Evolutionary conservation across 2,797 vertebrate genomes (phyloP), one percentile per base, ranked within the genome.

Genomic region (Lagocephalus sceleratus): DNA sequence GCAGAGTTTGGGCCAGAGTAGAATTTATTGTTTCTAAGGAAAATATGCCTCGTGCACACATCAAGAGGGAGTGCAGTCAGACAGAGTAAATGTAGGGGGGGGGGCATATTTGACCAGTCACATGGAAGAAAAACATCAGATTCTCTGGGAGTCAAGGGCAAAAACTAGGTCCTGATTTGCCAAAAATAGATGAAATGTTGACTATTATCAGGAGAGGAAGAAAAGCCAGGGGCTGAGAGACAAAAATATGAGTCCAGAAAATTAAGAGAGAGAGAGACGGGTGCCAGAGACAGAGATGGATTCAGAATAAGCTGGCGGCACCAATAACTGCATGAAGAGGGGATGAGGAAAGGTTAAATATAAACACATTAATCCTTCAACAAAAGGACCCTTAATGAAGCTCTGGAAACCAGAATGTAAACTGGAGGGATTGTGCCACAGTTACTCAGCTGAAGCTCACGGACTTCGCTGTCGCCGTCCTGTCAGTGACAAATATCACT

Each of bases 341-440:
- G 66, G 78, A 63, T 58, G 46, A 72, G 45, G 68, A 64, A 44
- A 67, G 59, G 76, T 76, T 85, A 87, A 80, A 85, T 83, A 79
- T 84, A 84, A 74, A 77, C 71, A 55, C 21, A 53, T 55, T 75
- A 81, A 84, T 79, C 71, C 76, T 58, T 65, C 55, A 78, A 81
- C 75, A 83, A 82, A 76, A 69, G 68, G 69, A 29, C 66, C 53
- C 55, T 74, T 70, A 76, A 73, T 60, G 5, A 55, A 68, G 70
- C 73, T 57, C 49, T 53, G 60, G 12, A 62, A 20, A 43, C 53
- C 19, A 40, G 58, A 49, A 47, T 67, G 53, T 7, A 47, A 68
- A 57, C 20, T 20, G 9, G 40, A 51, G 55, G 70, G 47, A 46
- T 50, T 35, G 51, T 44, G 29, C n/a, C n/a, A 32, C 48, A 71